Evolutionary conservation across 2,888 invertebrate species (phyloP), one percentile per base, ranked within the genome.

Genomic region (Polydrusus tereticollis): DNA sequence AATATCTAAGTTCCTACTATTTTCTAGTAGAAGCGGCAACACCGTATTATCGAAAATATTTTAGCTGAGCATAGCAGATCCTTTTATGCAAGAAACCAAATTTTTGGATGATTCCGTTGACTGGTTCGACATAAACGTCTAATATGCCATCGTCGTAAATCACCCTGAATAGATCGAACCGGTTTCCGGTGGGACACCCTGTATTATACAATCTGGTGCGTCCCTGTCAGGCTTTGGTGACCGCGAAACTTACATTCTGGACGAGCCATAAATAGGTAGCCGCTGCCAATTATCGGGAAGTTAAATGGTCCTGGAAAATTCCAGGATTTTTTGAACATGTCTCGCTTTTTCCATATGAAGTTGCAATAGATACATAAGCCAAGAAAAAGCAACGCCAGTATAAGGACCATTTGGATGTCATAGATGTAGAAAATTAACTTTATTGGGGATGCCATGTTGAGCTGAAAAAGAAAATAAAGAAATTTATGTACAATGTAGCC

Each of bases 271-370:
- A 75, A 73, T 14, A 68, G 18, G 36, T 75, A 68, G 8, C 36
- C 55, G 21, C 36, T 38, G 0, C 76, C 76, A n/a, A 75, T 45
- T 1, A 76, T 12, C 0, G 76, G 76, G 8, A 75, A 55, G 29
- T 77, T 52, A 20, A 75, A 18, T 3, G 76, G 76, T 23, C 76
- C 76, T 52, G 74, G 74, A 10, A 66, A 47, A 7, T 90, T 89
- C 64, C 88, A 83, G 3, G 68, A 90, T 76, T 75, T 89, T 88
- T 29, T 83, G 85, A 87, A 60, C 88, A 88, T 21, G 87, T 88
- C 1, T 82, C 86, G 12, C 87, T 87, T 29, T 85, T 85, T 0
- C 88, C 87, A 76, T 26, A 76, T n/a, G 23, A 60, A 73, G 4
- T 59, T 50, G 6, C 70, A 23, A 29, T 74, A 76, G 0, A 20